A percentile compares a stretch with the other conserved stretches of the same genome.
These are phyloP conservation scores for Macroglossus sobrinus DNA, from an alignment of 2,113 vertebrate genomes.

Conservation along the genomic window DNA sequence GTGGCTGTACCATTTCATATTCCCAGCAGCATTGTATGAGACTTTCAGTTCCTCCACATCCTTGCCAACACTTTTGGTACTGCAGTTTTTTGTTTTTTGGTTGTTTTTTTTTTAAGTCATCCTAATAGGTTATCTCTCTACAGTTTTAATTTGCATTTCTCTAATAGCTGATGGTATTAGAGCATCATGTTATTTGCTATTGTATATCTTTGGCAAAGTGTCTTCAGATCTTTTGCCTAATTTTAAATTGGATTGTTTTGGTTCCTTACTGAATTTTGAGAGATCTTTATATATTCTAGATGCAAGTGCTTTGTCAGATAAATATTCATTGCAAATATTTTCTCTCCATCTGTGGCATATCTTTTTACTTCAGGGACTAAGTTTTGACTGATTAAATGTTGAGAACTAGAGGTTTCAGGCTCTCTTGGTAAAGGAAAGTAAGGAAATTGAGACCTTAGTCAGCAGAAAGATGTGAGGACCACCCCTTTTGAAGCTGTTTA, in stretches of 20 bases:
- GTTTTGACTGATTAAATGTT: conserved; percentile 57
- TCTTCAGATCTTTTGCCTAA: conserved; percentile 15
- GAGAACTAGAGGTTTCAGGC: neutral
- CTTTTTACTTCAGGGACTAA: conserved; percentile 48
- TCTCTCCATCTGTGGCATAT: conserved; percentile 23
- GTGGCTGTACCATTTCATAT: neutral
- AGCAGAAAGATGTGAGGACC: conserved; percentile 50
- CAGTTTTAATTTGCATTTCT: conserved; percentile 47
- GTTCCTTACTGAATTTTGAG: conserved; percentile 33
- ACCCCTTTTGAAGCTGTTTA: conserved; percentile 57
- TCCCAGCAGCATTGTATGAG: neutral
- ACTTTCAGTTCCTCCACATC: neutral
- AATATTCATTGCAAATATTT: conserved; percentile 40
- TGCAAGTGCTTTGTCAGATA: conserved; percentile 14
- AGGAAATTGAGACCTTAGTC: conserved; percentile 46
- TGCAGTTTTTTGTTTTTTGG: neutral
- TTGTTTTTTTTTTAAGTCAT: conserved; percentile 18
- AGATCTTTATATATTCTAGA: conserved; percentile 29
- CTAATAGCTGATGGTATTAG: neutral
- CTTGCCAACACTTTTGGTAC: neutral
- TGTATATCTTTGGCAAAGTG: neutral
- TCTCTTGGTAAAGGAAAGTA: conserved; percentile 46
- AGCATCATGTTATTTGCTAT: conserved; percentile 2
- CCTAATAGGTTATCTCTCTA: neutral
- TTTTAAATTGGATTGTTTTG: conserved; percentile 20